Evolutionary conservation across 1,140 invertebrate genomes (phyloP).

Genomic region (Dendroctonus valens): DNA sequence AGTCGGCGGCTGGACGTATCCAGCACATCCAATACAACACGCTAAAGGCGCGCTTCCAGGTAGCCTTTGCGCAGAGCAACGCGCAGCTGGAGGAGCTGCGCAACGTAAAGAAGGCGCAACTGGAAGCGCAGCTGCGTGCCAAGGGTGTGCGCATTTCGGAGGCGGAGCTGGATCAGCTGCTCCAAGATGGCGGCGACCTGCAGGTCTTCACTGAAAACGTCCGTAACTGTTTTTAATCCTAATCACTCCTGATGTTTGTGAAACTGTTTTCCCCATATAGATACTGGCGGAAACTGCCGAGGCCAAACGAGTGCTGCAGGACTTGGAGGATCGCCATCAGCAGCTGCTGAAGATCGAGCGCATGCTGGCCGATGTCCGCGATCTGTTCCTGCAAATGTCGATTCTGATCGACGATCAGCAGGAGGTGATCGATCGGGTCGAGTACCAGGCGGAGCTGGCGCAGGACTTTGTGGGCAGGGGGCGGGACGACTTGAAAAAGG

Average conservation of each 20-base stretch:
- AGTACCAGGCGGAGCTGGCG: conserved; percentile 68
- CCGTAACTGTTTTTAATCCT: conserved; percentile 22
- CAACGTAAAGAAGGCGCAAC: conserved; percentile 34
- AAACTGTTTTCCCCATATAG: conserved; percentile 50
- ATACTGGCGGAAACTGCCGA: conserved; percentile 77
- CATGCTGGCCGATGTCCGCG: conserved; percentile 74
- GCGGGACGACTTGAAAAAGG: conserved; percentile 67
- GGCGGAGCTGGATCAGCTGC: conserved; percentile 35
- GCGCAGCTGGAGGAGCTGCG: conserved; percentile 37
- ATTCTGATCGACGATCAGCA: conserved; percentile 75
- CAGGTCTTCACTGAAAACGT: conserved; percentile 48
- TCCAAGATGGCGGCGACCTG: conserved; percentile 38
- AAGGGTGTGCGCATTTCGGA: conserved; percentile 41
- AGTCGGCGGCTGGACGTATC: conserved; percentile 39
- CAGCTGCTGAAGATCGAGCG: conserved; percentile 83
- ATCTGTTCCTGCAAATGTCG: conserved; percentile 80
- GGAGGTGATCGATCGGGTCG: conserved; percentile 68
- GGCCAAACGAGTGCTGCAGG: conserved; percentile 76
- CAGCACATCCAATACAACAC: conserved; percentile 44
- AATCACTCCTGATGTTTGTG: conserved; percentile 28
- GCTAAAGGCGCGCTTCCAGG: conserved; percentile 38
- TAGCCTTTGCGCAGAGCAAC: conserved; percentile 37
- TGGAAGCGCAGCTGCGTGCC: conserved; percentile 38
- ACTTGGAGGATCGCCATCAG: conserved; percentile 78
- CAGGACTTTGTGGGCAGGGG: conserved; percentile 63